These are phyloP conservation scores for Clarias pachynema DNA, from an alignment of 2,797 vertebrate species.

Conservation along the genomic window DNA sequence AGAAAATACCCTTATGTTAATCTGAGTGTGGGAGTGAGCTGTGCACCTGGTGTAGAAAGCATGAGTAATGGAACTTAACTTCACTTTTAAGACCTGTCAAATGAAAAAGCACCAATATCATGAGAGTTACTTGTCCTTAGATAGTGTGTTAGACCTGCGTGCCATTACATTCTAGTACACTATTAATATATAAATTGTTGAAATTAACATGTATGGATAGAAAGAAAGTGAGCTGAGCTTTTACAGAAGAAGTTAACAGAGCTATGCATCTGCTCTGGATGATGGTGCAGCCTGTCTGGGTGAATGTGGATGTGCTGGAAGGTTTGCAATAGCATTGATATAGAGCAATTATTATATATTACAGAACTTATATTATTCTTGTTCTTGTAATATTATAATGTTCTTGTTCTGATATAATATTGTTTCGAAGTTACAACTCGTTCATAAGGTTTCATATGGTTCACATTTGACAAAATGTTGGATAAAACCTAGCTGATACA, in stretches of 20 bases:
- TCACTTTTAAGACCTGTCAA: not conserved
- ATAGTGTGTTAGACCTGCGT: not conserved
- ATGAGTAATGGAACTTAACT: not conserved
- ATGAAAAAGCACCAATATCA: not conserved
- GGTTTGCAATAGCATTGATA: not conserved
- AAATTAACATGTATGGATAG: not conserved
- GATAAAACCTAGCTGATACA: not conserved
- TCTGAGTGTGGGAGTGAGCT: not conserved
- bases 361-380: no score
- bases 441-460: not conserved
- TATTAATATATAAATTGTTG: not conserved
- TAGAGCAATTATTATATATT: not conserved
- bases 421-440: not conserved
- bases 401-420: no score
- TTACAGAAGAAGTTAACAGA: conserved; percentile 88
- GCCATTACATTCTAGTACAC: not conserved
- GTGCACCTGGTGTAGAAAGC: not conserved
- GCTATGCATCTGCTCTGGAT: conserved; percentile 87
- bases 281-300: conserved; percentile 63
- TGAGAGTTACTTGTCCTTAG: not conserved
- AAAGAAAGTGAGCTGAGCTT: conserved; percentile 59
- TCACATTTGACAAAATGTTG: not conserved
- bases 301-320: no score
- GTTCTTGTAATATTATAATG: no score
- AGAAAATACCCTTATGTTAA: not conserved